phyloP scores from a whole-genome alignment of 2,797 vertebrate species.

The Siniperca undulata region DNA sequence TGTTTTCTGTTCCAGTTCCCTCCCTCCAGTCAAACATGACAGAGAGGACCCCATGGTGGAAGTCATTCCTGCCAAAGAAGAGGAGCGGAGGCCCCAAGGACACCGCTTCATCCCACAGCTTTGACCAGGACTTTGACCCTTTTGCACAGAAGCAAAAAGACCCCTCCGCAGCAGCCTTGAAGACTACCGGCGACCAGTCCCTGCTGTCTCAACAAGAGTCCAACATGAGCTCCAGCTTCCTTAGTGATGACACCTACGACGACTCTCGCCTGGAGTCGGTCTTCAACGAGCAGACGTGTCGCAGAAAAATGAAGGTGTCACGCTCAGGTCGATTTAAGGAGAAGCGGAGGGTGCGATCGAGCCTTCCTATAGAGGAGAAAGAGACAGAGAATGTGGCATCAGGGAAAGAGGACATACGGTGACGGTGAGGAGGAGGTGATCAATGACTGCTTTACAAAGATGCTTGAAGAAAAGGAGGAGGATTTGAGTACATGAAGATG shows the following conservation, averaged over 20 bases:
- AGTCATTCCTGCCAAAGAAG: slow-evolving; percentile 89
- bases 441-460: slow-evolving; percentile 52
- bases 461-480: slow-evolving; percentile 41
- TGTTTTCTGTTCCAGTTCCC: slow-evolving; percentile 28
- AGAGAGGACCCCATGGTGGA: slow-evolving; percentile 91
- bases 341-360: slow-evolving; percentile 87
- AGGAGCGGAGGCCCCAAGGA: slow-evolving; percentile 78
- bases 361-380: slow-evolving; percentile 87
- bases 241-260: slow-evolving; percentile 72
- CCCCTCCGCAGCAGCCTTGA: slow-evolving; percentile 46
- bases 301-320: slow-evolving; percentile 92
- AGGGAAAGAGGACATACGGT: slow-evolving; percentile 77
- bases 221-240: slow-evolving; percentile 56
- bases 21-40: slow-evolving; percentile 80
- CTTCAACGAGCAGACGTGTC: slow-evolving; percentile 86
- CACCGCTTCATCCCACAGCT: neutral
- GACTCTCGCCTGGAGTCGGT: slow-evolving; percentile 82
- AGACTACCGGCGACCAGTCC: slow-evolving; percentile 17
- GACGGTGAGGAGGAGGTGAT: slow-evolving; percentile 55
- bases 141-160: slow-evolving; percentile 65
- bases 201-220: slow-evolving; percentile 12
- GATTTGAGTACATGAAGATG: slow-evolving; percentile 41
- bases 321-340: slow-evolving; percentile 95
- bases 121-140: slow-evolving; percentile 76
- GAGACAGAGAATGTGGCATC: slow-evolving; percentile 57